Evolutionary conservation across 2,113 vertebrate genomes (phyloP), one percentile per base, ranked within the genome.

Genomic region (Ceyx cyanopectus): DNA sequence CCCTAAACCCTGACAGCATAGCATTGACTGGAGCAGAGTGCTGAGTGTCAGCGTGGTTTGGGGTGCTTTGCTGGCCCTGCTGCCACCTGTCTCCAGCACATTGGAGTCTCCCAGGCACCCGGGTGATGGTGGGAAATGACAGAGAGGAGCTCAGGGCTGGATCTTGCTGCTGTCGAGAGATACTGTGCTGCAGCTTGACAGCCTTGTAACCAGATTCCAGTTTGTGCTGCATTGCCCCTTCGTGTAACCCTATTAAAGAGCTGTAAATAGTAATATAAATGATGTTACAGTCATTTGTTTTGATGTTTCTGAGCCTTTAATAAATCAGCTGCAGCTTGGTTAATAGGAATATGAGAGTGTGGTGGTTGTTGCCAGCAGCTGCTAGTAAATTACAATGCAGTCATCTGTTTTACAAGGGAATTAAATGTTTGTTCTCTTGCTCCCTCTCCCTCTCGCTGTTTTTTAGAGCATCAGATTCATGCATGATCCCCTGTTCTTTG

Each of bases 211-310:
- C 93, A 78, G 48, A 54, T 90, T 96, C 91, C 92, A 87, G 89
- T 93, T 86, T 97, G 92, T 78, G 91, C 91, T 96, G 94, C 82
- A 54, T 96, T 96, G 96, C 95, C 96, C 97, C 96, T 97, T 93
- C 69, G 3, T 77, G 56, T 97, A 97, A 97, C 97, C 97, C 97
- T 97, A 97, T 98, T 97, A 97, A 97, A 94, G 94, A 93, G 96
- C 97, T 97, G 97, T 98, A 98, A 97, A 98, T 97, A 98, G 97
- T 96, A 96, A 96, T 97, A 95, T 97, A 98, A 97, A 97, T 97
- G 97, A 98, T 98, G 97, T 97, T 97, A 97, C 97, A 97, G 97
- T 97, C 97, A 97, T 98, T 98, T 97, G 97, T 98, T 98, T 98
- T 98, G 97, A 98, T 97, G 97, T 97, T 97, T 96, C 96, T 43